Percentiles rank a stretch among this genome's conserved stretches.
These are phyloP conservation scores for Megalops cyprinoides DNA, from an alignment of 2,797 vertebrate genomes.

Conservation along the genomic window DNA sequence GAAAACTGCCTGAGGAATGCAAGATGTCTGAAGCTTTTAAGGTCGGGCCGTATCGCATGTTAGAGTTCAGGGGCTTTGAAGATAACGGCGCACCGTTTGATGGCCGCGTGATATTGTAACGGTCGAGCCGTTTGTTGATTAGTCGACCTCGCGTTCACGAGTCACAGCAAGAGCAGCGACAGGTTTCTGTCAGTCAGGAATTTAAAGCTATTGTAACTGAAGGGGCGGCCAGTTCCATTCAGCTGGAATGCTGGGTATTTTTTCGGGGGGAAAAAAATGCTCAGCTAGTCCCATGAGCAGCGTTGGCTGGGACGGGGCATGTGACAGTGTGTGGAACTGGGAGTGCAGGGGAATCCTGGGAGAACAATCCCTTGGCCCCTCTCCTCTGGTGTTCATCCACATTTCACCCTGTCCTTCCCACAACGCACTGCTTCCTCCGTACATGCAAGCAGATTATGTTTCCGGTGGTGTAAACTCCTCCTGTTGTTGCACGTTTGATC, in stretches of 20 bases:
- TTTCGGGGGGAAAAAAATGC: not conserved
- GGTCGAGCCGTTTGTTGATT: conserved; percentile 48
- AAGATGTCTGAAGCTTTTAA: conserved; percentile 87
- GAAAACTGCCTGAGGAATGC: conserved; percentile 88
- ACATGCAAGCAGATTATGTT: conserved; percentile 50
- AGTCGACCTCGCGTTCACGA: not conserved
- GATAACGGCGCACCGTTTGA: conserved; percentile 75
- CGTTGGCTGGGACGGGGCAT: not conserved
- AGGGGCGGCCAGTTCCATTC: conserved; percentile 15
- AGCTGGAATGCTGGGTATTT: conserved; percentile 23
- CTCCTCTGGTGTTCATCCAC: conserved; percentile 36
- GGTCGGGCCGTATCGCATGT: conserved; percentile 74
- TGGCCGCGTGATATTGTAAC: conserved; percentile 48
- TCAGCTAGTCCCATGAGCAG: not conserved
- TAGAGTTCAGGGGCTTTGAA: conserved; percentile 81
- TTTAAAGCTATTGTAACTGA: conserved; percentile 17
- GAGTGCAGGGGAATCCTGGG: too few relatives aligned
- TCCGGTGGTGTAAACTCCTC: conserved; percentile 49
- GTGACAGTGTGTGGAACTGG: not conserved
- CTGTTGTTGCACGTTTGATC: conserved; percentile 51
- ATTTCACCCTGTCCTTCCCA: conserved; percentile 30
- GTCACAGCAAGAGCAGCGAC: not conserved
- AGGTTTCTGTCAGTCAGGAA: conserved; percentile 19
- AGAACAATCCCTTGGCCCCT: not conserved
- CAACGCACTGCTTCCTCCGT: conserved; percentile 44